Percentiles rank a stretch among this genome's conserved stretches.
Conservation (phyloP, 2,888 invertebrate genomes). For the Phrixothrix hirtus region DNA sequence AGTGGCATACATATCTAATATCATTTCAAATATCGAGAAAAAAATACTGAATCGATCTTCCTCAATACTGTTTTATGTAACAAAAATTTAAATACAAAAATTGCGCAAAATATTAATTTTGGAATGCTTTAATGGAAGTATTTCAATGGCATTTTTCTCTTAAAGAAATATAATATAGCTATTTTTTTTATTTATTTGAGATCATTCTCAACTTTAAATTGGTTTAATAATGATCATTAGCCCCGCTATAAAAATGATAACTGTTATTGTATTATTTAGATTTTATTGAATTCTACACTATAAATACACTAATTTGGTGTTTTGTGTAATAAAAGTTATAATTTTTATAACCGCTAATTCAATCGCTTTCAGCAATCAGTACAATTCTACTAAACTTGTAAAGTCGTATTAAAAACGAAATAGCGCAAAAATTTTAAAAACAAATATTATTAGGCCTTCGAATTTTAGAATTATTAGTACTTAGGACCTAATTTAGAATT, state of each 20-base stretch:
- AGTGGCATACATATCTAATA: slow-evolving; percentile 14
- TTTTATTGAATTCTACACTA: too few species aligned
- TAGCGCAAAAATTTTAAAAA: slow-evolving; percentile 4
- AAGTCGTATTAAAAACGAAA: slow-evolving; percentile 20
- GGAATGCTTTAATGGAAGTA: slow-evolving; percentile 30
- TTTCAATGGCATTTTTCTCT: slow-evolving; percentile 10
- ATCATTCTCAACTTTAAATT: slow-evolving; percentile 24
- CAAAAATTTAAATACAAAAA: background rate
- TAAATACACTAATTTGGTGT: slow-evolving; percentile 28
- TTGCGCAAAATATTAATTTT: slow-evolving; percentile 12
- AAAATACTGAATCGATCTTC: slow-evolving; percentile 23
- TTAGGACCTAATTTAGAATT: slow-evolving; percentile 29
- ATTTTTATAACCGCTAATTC: slow-evolving; percentile 14
- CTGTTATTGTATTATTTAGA: too few species aligned
- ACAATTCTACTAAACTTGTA: slow-evolving; percentile 25
- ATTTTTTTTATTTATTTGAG: slow-evolving; percentile 25
- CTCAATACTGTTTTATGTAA: slow-evolving; percentile 23
- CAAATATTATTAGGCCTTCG: slow-evolving; percentile 19
- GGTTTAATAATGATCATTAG: slow-evolving; percentile 13
- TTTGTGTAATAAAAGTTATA: slow-evolving; percentile 13
- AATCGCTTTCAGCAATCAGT: slow-evolving; percentile 12
- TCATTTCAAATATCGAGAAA: slow-evolving; percentile 6
- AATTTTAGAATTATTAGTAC: slow-evolving; percentile 23
- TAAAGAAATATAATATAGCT: slow-evolving; percentile 24
- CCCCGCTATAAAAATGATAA: slow-evolving; percentile 20